A percentile compares a stretch with the other conserved stretches of the same genome.
Evolutionary conservation across 2,888 invertebrate genomes (phyloP).

Genomic region (Sinodicranocentrus sp.): DNA sequence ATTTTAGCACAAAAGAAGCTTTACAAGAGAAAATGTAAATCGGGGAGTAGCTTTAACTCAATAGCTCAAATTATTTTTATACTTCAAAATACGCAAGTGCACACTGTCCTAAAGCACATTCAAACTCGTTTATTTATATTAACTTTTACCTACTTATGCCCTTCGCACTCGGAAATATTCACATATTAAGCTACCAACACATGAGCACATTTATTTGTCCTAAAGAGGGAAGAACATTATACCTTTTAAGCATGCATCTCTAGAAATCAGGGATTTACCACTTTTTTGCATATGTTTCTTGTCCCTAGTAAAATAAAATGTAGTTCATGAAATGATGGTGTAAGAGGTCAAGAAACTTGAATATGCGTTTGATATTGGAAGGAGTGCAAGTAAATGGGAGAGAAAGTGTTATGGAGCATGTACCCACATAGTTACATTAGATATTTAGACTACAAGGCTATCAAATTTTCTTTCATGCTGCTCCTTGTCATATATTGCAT

Average conservation of each 20-base stretch:
- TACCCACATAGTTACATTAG: too few relatives aligned
- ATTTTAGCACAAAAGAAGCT: too few relatives aligned
- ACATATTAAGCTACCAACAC: not conserved
- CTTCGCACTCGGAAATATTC: too few relatives aligned
- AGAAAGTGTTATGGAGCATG: too few relatives aligned
- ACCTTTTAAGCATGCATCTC: not conserved
- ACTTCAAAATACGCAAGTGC: not conserved
- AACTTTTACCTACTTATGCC: not conserved
- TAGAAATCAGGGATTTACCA: not conserved
- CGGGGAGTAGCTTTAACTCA: too few relatives aligned
- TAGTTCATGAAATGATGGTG: constrained; percentile 25
- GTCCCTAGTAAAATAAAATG: not conserved
- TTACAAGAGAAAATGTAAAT: too few relatives aligned
- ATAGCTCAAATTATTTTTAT: too few relatives aligned
- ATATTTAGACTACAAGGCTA: too few relatives aligned
- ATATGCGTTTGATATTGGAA: not conserved
- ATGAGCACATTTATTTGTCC: not conserved
- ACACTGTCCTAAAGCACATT: not conserved
- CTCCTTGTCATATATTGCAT: not conserved
- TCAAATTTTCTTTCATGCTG: too few relatives aligned
- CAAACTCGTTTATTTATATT: not conserved
- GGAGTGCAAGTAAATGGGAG: not conserved
- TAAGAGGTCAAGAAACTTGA: constrained; percentile 52
- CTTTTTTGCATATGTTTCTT: not conserved
- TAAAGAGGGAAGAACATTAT: not conserved